phyloP scores from a whole-genome alignment of 2,113 vertebrate species.

The Hirundichthys speculiger region DNA sequence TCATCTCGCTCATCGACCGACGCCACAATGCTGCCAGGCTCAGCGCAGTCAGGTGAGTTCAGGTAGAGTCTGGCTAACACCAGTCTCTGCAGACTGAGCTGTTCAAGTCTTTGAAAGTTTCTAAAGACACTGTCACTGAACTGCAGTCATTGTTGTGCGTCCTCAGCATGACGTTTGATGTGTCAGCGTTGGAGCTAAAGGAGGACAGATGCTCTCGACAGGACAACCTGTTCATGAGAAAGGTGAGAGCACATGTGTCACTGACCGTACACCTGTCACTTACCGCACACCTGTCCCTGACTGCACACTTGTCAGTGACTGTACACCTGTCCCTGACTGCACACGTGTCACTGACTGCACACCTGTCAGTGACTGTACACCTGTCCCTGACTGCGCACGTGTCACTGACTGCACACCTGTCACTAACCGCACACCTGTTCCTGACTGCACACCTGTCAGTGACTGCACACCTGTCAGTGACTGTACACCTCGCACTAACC shows the following conservation, averaged over 20 bases:
- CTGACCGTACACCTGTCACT: too few species aligned
- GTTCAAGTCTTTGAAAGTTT: background rate
- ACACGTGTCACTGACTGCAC: too few species aligned
- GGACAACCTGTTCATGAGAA: constrained; percentile 93
- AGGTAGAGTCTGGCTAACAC: background rate
- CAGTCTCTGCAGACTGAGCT: background rate
- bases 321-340: too few species aligned
- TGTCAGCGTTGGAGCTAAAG: constrained; percentile 86
- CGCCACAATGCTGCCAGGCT: constrained; percentile 83
- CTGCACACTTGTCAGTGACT: too few species aligned
- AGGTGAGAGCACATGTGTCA: constrained; percentile 73
- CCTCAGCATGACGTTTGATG: constrained; percentile 82
- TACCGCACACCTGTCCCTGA: too few species aligned
- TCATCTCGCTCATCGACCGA: constrained; percentile 90
- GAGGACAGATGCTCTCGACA: constrained; percentile 89
- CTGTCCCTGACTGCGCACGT: too few species aligned
- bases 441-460: too few species aligned
- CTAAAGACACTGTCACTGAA: background rate
- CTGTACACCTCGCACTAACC: too few species aligned
- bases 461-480: too few species aligned
- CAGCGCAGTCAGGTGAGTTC: constrained; percentile 28
- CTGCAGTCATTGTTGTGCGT: constrained; percentile 4
- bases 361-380: too few species aligned
- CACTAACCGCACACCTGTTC: too few species aligned
- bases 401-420: too few species aligned